These are phyloP conservation scores for Sterna hirundo DNA, from an alignment of 2,113 vertebrate genomes.

Conservation along the genomic window DNA sequence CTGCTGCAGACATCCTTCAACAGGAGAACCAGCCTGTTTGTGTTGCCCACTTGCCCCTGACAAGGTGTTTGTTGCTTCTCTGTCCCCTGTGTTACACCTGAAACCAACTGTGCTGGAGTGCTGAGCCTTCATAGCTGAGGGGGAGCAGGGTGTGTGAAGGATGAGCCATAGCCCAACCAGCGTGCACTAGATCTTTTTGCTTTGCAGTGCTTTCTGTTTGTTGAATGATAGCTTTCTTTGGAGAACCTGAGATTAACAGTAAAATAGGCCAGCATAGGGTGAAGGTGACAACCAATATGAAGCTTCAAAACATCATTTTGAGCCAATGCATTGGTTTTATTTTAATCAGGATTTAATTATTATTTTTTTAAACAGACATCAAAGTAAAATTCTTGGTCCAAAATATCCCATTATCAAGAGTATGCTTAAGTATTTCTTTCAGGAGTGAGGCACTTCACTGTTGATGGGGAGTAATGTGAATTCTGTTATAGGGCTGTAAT, in stretches of 20 bases:
- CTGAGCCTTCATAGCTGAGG: neutral
- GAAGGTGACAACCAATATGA: neutral
- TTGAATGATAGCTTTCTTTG: neutral
- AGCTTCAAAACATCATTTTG: neutral
- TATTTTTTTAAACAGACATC: neutral
- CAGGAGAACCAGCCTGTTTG: neutral
- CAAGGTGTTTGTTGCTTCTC: neutral
- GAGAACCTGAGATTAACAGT: neutral
- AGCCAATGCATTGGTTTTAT: neutral
- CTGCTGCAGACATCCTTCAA: neutral
- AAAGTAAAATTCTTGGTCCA: neutral
- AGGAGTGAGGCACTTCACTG: neutral
- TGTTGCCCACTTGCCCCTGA: neutral
- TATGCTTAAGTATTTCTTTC: neutral
- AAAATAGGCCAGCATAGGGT: slow-evolving; percentile 23
- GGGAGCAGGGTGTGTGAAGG: neutral
- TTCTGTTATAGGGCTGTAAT: neutral
- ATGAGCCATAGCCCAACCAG: neutral
- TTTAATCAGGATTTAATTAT: neutral
- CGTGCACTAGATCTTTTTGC: neutral
- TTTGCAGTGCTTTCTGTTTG: neutral
- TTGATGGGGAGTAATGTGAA: neutral
- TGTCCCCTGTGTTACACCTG: neutral
- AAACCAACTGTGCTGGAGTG: neutral
- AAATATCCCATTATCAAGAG: neutral